These are phyloP conservation scores for Tethea ocularis DNA, from an alignment of 2,888 invertebrate species.

Conservation along the genomic window DNA sequence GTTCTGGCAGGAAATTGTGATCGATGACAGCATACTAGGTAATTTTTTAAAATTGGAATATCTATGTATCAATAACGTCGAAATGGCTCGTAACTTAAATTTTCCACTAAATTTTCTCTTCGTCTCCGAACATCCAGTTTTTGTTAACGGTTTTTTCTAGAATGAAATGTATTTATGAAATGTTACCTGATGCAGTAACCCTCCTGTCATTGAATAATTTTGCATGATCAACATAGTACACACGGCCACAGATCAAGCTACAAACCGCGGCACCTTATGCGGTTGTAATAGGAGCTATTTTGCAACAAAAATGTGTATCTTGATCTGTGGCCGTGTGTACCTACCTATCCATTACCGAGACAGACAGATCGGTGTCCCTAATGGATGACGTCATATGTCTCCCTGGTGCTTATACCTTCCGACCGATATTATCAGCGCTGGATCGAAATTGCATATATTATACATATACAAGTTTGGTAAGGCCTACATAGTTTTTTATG, in stretches of 20 bases:
- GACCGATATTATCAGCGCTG: background rate
- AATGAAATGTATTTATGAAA: too few species aligned
- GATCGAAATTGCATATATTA: background rate
- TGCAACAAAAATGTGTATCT: too few species aligned
- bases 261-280: too few species aligned
- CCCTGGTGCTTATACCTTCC: background rate
- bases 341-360: slow-evolving; percentile 1
- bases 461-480: background rate
- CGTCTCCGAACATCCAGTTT: too few species aligned
- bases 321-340: too few species aligned
- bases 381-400: slow-evolving; percentile 22
- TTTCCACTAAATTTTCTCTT: background rate
- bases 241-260: too few species aligned
- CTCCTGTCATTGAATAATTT: background rate
- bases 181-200: background rate
- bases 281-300: too few species aligned
- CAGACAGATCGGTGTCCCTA: slow-evolving; percentile 17
- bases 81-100: background rate
- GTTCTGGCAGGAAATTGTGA: slow-evolving; percentile 43
- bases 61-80: background rate
- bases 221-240: background rate
- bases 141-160: too few species aligned
- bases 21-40: slow-evolving; percentile 29
- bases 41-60: background rate
- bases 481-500: too few species aligned